Conservation (phyloP, 1,140 invertebrate species). For the Drosophila auraria region DNA sequence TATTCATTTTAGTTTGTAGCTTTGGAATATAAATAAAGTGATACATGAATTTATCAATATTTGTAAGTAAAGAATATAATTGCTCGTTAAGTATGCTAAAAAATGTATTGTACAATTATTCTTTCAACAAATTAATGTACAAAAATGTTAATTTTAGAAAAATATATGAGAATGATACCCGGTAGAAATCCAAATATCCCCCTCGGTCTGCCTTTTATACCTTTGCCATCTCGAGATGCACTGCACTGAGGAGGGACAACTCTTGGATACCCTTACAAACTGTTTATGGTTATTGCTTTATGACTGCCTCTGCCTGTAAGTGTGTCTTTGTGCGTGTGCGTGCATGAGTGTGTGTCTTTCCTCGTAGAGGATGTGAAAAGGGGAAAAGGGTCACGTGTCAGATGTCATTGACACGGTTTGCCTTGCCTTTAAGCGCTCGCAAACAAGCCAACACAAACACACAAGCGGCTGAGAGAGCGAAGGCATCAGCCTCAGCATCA, state of each 20-base stretch:
- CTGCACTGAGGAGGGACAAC: slow-evolving; percentile 23
- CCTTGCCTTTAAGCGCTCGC: slow-evolving; percentile 75
- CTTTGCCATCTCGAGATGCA: slow-evolving; percentile 8
- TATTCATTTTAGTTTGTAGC: no score
- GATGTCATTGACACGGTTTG: slow-evolving; percentile 83
- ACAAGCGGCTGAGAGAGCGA: slow-evolving; percentile 9
- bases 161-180: not conserved
- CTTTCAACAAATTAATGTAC: no score
- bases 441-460: slow-evolving; percentile 60
- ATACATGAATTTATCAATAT: no score
- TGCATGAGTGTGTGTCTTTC: slow-evolving; percentile 24
- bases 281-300: slow-evolving; percentile 80
- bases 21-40: no score
- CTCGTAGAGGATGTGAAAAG: slow-evolving; percentile 41
- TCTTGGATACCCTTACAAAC: slow-evolving; percentile 62
- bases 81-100: no score
- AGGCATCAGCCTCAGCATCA: slow-evolving; percentile 48
- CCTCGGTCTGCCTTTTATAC: not conserved
- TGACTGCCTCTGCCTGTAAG: slow-evolving; percentile 37
- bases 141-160: not conserved
- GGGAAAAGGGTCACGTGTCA: slow-evolving; percentile 81
- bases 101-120: no score
- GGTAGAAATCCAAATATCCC: not conserved
- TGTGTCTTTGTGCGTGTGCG: slow-evolving; percentile 1
- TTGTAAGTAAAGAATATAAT: no score